phyloP scores from a whole-genome alignment of 2,888 invertebrate genomes.

The Sarcophaga variegata region DNA sequence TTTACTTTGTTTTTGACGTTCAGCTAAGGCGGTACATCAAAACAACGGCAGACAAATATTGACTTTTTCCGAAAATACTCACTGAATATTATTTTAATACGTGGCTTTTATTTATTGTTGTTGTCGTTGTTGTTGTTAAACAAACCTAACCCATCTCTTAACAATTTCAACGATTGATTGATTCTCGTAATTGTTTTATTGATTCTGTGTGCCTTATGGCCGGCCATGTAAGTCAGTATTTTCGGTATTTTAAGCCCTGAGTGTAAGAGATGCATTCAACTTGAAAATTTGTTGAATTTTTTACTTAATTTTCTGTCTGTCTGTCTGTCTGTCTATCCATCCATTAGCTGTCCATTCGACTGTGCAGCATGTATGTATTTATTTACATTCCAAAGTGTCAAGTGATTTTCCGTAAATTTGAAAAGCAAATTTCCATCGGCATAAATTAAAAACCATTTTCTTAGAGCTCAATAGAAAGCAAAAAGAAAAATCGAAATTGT shows the following conservation, averaged over 20 bases:
- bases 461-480: too few relatives aligned
- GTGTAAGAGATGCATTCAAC: conserved; percentile 25
- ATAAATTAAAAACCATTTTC: neutral
- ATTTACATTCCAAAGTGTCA: conserved; percentile 24
- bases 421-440: conserved; percentile 7
- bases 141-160: neutral
- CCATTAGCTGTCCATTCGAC: neutral
- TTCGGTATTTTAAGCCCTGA: neutral
- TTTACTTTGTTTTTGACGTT: neutral
- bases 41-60: conserved; percentile 39
- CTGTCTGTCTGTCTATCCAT: neutral
- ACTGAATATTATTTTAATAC: conserved; percentile 3
- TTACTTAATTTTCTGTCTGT: conserved; percentile 28
- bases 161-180: conserved; percentile 16
- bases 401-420: conserved; percentile 25
- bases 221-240: neutral
- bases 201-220: neutral
- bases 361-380: neutral
- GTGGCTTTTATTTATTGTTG: neutral
- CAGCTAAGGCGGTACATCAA: conserved; percentile 32
- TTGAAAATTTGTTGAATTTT: conserved; percentile 55
- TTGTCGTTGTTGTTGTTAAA: conserved; percentile 12
- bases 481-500: too few relatives aligned
- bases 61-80: conserved; percentile 7
- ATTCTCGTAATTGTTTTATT: conserved; percentile 18